phyloP scores from a whole-genome alignment of 2,888 invertebrate species.

The Rhaphigaster nebulosa region DNA sequence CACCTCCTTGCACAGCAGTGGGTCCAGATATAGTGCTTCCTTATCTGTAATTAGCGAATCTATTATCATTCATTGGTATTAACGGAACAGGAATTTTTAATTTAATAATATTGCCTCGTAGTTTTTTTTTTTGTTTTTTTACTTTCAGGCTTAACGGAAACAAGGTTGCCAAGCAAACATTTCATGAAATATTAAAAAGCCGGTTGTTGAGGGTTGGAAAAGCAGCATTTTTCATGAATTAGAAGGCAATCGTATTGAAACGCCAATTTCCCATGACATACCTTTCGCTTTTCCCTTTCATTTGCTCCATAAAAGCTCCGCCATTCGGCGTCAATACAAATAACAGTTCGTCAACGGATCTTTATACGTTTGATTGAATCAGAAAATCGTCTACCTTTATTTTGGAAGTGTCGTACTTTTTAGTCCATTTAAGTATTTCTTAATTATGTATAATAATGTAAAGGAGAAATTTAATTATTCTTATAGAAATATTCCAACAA shows the following conservation, averaged over 20 bases:
- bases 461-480: too few species aligned
- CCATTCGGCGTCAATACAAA: neutral
- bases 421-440: too few species aligned
- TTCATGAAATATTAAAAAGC: neutral
- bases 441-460: too few species aligned
- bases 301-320: neutral
- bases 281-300: neutral
- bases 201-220: neutral
- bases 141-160: neutral
- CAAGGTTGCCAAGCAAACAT: neutral
- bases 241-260: neutral
- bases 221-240: constrained; percentile 11
- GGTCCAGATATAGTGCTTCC: too few species aligned
- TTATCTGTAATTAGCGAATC: too few species aligned
- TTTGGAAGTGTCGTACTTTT: neutral
- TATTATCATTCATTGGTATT: too few species aligned
- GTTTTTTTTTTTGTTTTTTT: neutral
- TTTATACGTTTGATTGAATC: neutral
- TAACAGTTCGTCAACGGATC: neutral
- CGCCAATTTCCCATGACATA: constrained; percentile 1
- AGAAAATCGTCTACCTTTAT: neutral
- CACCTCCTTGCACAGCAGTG: too few species aligned
- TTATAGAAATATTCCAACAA: too few species aligned
- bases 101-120: neutral
- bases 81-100: neutral